phyloP scores from a whole-genome alignment of 2,888 invertebrate genomes.

The Drosophila quasianomalipes region DNA sequence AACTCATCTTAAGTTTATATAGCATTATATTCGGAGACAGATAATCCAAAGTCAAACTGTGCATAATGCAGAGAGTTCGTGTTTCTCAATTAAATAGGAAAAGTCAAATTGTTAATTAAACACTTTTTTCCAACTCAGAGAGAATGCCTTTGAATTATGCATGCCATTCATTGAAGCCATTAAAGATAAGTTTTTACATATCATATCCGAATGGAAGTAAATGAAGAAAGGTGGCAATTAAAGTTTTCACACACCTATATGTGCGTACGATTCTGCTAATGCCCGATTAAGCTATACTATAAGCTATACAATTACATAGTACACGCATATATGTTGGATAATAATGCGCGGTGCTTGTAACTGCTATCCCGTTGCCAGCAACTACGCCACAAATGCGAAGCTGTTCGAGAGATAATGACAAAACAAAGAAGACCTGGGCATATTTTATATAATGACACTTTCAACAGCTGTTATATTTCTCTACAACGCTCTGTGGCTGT shows the following conservation, averaged over 20 bases:
- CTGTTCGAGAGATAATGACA: slow-evolving; percentile 19
- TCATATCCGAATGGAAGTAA: neutral
- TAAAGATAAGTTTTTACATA: neutral
- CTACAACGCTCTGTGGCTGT: slow-evolving; percentile 23
- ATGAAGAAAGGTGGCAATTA: neutral
- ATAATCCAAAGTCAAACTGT: neutral
- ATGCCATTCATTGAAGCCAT: neutral
- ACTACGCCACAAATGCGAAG: slow-evolving; percentile 9
- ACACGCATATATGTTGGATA: neutral
- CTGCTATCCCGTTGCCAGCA: neutral
- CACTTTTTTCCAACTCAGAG: neutral
- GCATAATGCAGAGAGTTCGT: no score
- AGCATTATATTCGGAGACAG: neutral
- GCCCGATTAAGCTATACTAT: slow-evolving; percentile 6
- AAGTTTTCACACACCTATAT: neutral
- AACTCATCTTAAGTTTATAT: neutral
- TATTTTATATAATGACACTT: slow-evolving; percentile 76
- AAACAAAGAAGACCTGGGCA: slow-evolving; percentile 34
- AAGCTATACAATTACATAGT: neutral
- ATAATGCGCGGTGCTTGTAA: neutral
- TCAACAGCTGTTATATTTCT: slow-evolving; percentile 78
- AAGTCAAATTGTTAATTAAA: neutral
- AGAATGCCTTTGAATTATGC: no score
- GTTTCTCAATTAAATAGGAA: neutral
- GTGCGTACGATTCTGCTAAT: neutral